A percentile compares a stretch with the other conserved stretches of the same genome.
Evolutionary conservation across 2,888 invertebrate genomes (phyloP).

Genomic region (Mesochorus sp.): DNA sequence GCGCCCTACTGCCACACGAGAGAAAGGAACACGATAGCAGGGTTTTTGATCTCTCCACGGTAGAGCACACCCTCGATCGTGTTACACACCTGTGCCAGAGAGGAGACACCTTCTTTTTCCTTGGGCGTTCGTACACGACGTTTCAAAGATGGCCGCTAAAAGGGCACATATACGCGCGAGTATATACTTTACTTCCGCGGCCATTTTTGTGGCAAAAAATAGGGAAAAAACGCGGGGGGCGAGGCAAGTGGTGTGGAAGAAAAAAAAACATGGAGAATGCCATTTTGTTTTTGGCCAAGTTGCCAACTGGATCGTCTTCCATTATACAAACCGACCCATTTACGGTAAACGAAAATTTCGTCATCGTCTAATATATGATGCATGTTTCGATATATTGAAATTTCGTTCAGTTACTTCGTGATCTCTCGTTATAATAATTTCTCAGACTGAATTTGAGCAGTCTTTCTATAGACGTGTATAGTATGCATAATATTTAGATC

Average conservation of each 20-base stretch:
- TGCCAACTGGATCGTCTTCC: too few relatives aligned
- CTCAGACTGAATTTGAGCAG: too few relatives aligned
- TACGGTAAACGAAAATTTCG: too few relatives aligned
- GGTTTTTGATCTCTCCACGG: constrained; percentile 77
- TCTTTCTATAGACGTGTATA: too few relatives aligned
- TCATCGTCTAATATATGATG: too few relatives aligned
- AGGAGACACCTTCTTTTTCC: constrained; percentile 68
- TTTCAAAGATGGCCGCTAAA: constrained; percentile 54
- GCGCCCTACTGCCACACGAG: constrained; percentile 59
- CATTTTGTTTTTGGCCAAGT: too few relatives aligned
- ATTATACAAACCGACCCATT: too few relatives aligned
- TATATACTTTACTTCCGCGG: constrained; percentile 1
- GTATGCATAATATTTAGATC: constrained; percentile 37
- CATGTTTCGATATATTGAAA: too few relatives aligned
- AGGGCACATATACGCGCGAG: constrained; percentile 13
- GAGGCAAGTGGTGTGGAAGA: neutral
- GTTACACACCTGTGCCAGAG: constrained; percentile 72
- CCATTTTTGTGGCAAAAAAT: constrained; percentile 3
- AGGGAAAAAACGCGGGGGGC: neutral
- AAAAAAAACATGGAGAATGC: neutral
- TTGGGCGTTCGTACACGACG: constrained; percentile 47
- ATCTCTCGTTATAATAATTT: too few relatives aligned
- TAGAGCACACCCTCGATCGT: constrained; percentile 81
- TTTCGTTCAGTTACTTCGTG: too few relatives aligned
- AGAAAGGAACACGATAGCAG: constrained; percentile 77